Percentiles rank a stretch among this genome's conserved stretches.
phyloP scores from a whole-genome alignment of 1,140 invertebrate genomes.

The Coenobita brevimanus region DNA sequence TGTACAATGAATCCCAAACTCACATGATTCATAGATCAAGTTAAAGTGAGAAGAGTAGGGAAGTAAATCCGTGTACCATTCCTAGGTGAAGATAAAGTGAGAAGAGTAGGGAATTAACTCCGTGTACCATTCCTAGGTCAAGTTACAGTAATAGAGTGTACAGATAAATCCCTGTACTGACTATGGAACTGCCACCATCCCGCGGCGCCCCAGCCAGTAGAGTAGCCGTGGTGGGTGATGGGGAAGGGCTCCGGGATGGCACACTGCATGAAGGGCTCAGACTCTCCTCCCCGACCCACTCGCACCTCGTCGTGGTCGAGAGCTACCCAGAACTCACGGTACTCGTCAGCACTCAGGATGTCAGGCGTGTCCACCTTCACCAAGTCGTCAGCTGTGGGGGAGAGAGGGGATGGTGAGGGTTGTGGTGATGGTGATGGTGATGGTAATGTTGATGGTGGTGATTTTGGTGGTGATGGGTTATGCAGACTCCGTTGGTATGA shows the following conservation, averaged over 20 bases:
- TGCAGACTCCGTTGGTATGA: neutral
- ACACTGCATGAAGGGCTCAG: constrained; percentile 57
- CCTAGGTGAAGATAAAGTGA: no score
- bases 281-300: constrained; percentile 68
- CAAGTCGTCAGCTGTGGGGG: constrained; percentile 59
- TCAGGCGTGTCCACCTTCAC: constrained; percentile 66
- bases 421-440: neutral
- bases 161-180: constrained; percentile 33
- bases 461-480: neutral
- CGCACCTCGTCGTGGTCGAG: constrained; percentile 79
- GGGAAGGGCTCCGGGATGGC: constrained; percentile 79
- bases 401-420: neutral
- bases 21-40: no score
- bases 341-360: constrained; percentile 73
- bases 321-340: constrained; percentile 87
- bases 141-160: no score
- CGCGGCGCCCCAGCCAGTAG: constrained; percentile 87
- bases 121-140: no score
- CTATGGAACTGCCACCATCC: constrained; percentile 87
- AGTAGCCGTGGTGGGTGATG: constrained; percentile 84
- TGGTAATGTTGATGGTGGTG: neutral
- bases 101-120: no score
- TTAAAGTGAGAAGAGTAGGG: no score
- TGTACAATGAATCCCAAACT: no score
- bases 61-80: no score